Conservation (phyloP, 2,797 vertebrate genomes). For the Acipenser oxyrinchus region DNA sequence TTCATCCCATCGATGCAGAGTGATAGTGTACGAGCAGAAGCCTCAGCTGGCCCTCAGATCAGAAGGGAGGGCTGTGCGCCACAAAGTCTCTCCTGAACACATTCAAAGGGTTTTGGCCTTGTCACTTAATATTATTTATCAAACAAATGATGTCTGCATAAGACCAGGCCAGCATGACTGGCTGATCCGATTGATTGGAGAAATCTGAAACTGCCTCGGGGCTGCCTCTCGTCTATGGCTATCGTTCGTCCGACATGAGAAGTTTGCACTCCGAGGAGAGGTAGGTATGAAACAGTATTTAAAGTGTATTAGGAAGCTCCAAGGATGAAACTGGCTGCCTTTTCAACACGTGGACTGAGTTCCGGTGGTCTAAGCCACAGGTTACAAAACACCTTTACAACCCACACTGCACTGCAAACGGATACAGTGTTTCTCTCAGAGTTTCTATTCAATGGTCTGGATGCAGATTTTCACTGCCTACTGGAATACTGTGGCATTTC, state of each 20-base stretch:
- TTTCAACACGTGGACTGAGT: too few relatives aligned
- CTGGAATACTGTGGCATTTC: too few relatives aligned
- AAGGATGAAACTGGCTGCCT: too few relatives aligned
- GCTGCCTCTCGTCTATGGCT: conserved; percentile 11
- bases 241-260: background rate
- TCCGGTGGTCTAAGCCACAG: too few relatives aligned
- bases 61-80: conserved; percentile 24
- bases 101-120: conserved; percentile 60
- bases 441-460: too few relatives aligned
- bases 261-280: too few relatives aligned
- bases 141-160: conserved; percentile 53
- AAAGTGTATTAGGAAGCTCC: too few relatives aligned
- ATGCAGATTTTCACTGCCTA: too few relatives aligned
- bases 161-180: conserved; percentile 51
- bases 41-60: conserved; percentile 41
- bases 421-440: too few relatives aligned
- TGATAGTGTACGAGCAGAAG: conserved; percentile 22
- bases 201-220: conserved; percentile 31
- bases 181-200: conserved; percentile 65
- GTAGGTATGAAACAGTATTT: too few relatives aligned
- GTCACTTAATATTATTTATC: conserved; percentile 63
- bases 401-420: too few relatives aligned
- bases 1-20: conserved; percentile 26
- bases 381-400: too few relatives aligned
- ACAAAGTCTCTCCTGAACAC: conserved; percentile 33